These are phyloP conservation scores for Xenentodon cancila DNA, from an alignment of 2,797 vertebrate species.

Conservation along the genomic window DNA sequence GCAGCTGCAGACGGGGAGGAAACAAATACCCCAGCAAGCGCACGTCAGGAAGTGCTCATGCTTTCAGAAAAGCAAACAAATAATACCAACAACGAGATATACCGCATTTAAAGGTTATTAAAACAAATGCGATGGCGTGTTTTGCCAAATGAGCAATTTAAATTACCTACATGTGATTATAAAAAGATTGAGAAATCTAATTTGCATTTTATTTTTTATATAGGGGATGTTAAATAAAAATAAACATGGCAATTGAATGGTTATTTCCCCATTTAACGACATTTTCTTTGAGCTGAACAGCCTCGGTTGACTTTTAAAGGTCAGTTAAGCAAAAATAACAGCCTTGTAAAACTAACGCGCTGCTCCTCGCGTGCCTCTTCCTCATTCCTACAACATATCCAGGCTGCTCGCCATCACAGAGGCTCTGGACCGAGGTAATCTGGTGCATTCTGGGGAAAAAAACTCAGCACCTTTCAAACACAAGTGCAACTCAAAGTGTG, in stretches of 20 bases:
- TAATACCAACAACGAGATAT: constrained; percentile 13
- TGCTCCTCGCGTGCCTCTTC: constrained; percentile 9
- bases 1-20: constrained; percentile 9
- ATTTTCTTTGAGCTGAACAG: constrained; percentile 10
- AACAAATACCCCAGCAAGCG: constrained; percentile 22
- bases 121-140: background rate
- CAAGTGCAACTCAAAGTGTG: constrained; percentile 17
- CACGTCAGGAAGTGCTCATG: background rate
- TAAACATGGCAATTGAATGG: background rate
- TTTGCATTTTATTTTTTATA: background rate
- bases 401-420: background rate
- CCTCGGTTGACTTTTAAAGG: constrained; percentile 24
- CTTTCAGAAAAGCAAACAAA: constrained; percentile 24
- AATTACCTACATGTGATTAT: too few species aligned
- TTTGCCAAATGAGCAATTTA: background rate
- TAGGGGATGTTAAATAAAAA: constrained; percentile 5
- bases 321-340: constrained; percentile 31
- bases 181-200: too few species aligned
- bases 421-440: background rate
- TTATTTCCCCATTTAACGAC: too few species aligned
- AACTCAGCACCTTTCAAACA: constrained; percentile 4
- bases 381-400: constrained; percentile 6
- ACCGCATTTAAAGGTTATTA: constrained; percentile 7
- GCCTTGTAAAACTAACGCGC: constrained; percentile 18
- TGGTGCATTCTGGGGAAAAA: too few species aligned